phyloP scores from a whole-genome alignment of 2,888 invertebrate species.

The Tetranychus truncatus region DNA sequence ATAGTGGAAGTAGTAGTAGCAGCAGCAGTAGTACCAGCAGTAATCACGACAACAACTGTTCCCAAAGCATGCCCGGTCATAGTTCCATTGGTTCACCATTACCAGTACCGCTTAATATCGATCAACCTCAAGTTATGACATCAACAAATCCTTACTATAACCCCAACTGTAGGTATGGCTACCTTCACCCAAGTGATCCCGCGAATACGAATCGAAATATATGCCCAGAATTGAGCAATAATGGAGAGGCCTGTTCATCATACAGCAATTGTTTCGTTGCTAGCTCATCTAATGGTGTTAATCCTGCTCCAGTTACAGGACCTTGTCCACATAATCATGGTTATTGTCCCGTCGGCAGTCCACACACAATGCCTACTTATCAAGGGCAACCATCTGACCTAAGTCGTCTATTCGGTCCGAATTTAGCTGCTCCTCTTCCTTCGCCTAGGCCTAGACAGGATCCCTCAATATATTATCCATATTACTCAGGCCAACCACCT shows the following conservation, averaged over 20 bases:
- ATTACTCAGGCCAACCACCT: neutral
- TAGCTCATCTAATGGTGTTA: slow-evolving; percentile 29
- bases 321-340: slow-evolving; percentile 18
- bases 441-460: slow-evolving; percentile 2
- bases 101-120: neutral
- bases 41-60: neutral
- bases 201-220: neutral
- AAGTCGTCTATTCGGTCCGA: neutral
- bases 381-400: neutral
- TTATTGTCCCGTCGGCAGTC: slow-evolving; percentile 14
- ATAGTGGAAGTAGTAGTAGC: neutral
- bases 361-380: neutral
- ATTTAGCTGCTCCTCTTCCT: slow-evolving; percentile 12
- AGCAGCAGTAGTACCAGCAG: neutral
- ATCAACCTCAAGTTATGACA: neutral
- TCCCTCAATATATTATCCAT: slow-evolving; percentile 6
- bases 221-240: slow-evolving; percentile 9
- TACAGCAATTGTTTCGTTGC: slow-evolving; percentile 14
- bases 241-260: slow-evolving; percentile 12
- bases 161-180: neutral
- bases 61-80: neutral
- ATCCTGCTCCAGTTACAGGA: slow-evolving; percentile 17
- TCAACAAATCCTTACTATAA: neutral
- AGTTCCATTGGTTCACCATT: neutral
- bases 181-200: neutral